Percentiles rank a stretch among this genome's conserved stretches.
Evolutionary conservation across 2,888 invertebrate species (phyloP).

Genomic region (Esperia sulphurella): DNA sequence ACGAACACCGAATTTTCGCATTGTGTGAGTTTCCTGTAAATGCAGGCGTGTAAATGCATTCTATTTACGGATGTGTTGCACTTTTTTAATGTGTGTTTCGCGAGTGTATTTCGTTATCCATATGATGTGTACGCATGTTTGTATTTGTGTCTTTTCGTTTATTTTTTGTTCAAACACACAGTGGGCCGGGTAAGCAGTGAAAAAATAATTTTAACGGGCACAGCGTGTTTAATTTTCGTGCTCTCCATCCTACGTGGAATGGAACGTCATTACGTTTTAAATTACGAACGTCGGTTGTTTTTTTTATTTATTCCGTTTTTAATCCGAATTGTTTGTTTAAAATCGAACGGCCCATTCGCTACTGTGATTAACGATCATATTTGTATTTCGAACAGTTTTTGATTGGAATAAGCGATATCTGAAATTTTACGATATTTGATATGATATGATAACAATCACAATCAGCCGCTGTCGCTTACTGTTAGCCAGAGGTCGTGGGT

Average conservation of each 20-base stretch:
- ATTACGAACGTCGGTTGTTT: conserved; percentile 68
- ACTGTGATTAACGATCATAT: conserved; percentile 11
- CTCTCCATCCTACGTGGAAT: conserved; percentile 71
- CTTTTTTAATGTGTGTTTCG: conserved; percentile 34
- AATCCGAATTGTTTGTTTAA: conserved; percentile 64
- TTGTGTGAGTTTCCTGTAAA: conserved; percentile 37
- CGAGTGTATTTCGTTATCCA: conserved; percentile 59
- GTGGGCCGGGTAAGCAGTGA: conserved; percentile 60
- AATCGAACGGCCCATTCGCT: conserved; percentile 32
- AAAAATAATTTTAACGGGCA: conserved; percentile 79
- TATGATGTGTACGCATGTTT: conserved; percentile 71
- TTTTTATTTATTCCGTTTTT: conserved; percentile 61
- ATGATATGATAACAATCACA: no score
- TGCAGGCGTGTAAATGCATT: conserved; percentile 55
- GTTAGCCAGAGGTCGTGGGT: no score
- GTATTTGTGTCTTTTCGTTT: conserved; percentile 72
- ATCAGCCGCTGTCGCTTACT: no score
- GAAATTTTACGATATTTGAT: conserved; percentile 14
- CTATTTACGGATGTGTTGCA: conserved; percentile 49
- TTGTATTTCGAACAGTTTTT: neutral
- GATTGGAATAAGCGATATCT: conserved; percentile 35
- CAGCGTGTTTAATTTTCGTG: conserved; percentile 77
- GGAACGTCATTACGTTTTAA: conserved; percentile 78
- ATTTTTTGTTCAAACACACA: conserved; percentile 58
- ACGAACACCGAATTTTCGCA: conserved; percentile 68